phyloP scores from a whole-genome alignment of 2,888 invertebrate genomes.

The Dinocampus coccinellae region DNA sequence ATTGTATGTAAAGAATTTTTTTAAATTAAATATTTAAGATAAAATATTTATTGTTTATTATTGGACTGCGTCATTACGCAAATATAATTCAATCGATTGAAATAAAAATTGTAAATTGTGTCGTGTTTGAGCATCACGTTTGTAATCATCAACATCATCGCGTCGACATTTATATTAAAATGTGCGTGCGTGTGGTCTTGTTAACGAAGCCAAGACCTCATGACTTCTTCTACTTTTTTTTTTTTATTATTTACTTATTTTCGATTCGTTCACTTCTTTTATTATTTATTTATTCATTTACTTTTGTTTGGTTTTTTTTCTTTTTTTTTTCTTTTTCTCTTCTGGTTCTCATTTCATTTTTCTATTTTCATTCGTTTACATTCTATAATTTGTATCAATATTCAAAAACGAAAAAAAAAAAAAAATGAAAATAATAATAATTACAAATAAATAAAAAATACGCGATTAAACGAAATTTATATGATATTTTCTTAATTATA shows the following conservation, averaged over 20 bases:
- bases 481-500: too few species aligned
- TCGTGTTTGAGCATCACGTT: background rate
- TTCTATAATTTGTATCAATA: conserved; percentile 28
- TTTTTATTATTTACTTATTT: background rate
- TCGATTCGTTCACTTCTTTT: too few species aligned
- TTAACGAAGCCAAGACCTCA: conserved; percentile 26
- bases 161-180: conserved; percentile 9
- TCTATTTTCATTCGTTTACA: background rate
- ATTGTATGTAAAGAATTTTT: background rate
- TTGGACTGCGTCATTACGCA: conserved; percentile 15
- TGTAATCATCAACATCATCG: conserved; percentile 5
- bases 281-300: conserved; percentile 5
- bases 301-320: background rate
- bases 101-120: background rate
- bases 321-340: background rate
- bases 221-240: conserved; percentile 18
- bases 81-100: conserved; percentile 21
- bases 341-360: background rate
- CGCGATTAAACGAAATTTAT: too few species aligned
- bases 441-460: too few species aligned
- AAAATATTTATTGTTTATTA: background rate
- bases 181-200: conserved; percentile 25
- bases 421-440: too few species aligned
- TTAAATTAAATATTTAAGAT: background rate
- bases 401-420: too few species aligned